phyloP scores from a whole-genome alignment of 2,888 invertebrate genomes.

The Steinernema carpocapsae region DNA sequence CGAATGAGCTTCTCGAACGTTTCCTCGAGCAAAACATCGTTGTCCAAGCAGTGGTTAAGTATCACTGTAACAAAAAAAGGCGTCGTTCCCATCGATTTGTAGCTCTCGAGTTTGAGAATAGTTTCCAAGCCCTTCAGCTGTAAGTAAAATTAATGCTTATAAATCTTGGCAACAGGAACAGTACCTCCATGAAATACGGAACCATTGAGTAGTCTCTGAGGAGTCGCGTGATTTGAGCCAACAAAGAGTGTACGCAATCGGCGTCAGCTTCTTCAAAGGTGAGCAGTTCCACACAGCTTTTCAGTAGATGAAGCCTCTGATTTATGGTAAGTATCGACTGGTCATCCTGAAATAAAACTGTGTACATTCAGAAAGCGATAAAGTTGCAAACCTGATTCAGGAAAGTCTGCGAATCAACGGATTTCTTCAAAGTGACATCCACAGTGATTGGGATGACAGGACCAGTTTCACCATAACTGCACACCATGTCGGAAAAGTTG shows the following conservation, averaged over 20 bases:
- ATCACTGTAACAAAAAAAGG: conserved; percentile 51
- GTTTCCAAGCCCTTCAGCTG: conserved; percentile 26
- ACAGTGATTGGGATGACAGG: not conserved
- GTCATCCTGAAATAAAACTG: not conserved
- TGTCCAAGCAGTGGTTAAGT: conserved; percentile 59
- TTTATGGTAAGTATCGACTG: conserved; percentile 32
- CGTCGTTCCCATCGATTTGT: conserved; percentile 40
- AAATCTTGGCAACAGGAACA: conserved; percentile 9
- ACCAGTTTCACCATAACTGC: not conserved
- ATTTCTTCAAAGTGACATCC: conserved; percentile 16
- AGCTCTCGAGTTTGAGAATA: conserved; percentile 45
- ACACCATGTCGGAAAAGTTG: conserved; percentile 24
- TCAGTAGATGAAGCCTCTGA: conserved; percentile 39
- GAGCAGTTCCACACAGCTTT: conserved; percentile 36
- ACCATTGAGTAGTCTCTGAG: conserved; percentile 48
- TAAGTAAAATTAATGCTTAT: conserved; percentile 35
- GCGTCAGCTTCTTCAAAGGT: conserved; percentile 39
- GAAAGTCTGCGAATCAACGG: not conserved
- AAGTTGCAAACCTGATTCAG: not conserved
- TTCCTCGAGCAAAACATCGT: conserved; percentile 41
- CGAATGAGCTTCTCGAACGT: conserved; percentile 40
- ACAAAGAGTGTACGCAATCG: conserved; percentile 50
- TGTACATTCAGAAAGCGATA: not conserved
- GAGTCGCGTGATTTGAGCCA: conserved; percentile 54
- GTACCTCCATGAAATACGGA: conserved; percentile 49